Conservation (phyloP, 2,113 vertebrate species). For the Oceanodroma tethys region DNA sequence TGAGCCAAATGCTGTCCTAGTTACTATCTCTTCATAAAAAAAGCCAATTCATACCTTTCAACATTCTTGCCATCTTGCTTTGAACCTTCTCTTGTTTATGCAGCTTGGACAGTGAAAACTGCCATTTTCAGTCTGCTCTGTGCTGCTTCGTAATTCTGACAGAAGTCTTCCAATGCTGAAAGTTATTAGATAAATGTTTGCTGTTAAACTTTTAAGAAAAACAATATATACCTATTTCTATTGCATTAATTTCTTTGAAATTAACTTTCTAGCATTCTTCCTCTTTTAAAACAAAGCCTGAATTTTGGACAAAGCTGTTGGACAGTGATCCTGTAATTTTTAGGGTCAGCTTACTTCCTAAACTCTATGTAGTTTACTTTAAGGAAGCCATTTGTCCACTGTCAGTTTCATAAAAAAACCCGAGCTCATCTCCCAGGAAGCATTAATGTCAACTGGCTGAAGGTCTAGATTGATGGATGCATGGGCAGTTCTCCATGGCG, state of each 20-base stretch:
- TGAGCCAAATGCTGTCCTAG: background rate
- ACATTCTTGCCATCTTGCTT: background rate
- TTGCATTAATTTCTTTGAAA: background rate
- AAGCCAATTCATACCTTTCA: background rate
- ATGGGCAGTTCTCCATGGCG: background rate
- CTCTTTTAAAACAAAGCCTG: background rate
- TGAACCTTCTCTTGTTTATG: background rate
- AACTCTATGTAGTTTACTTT: background rate
- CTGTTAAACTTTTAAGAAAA: background rate
- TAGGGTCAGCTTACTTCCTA: background rate
- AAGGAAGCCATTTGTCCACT: background rate
- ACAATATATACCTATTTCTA: background rate
- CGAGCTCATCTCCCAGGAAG: background rate
- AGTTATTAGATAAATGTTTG: background rate
- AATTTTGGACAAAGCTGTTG: background rate
- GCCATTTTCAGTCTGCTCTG: background rate
- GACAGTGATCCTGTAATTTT: background rate
- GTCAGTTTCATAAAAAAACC: background rate
- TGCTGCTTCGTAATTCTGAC: background rate
- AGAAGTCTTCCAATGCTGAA: background rate
- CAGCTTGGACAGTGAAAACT: background rate
- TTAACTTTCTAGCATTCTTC: background rate
- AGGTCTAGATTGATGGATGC: background rate
- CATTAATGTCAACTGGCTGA: background rate
- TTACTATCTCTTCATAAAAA: background rate